Conservation (phyloP, 2,113 vertebrate species). For the Neopipo cinnamomea region DNA sequence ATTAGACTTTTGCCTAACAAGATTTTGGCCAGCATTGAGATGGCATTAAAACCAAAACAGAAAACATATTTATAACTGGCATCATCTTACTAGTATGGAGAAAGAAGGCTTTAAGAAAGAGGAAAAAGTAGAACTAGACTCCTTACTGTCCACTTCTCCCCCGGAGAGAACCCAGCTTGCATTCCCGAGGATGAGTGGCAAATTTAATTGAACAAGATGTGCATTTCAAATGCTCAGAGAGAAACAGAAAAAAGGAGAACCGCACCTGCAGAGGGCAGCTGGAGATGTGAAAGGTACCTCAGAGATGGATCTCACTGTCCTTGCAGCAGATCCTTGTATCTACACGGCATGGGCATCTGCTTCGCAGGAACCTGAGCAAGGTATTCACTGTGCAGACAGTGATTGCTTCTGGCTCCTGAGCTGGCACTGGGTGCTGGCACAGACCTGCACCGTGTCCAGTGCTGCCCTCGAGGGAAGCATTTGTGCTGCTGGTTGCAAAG, state of each 20-base stretch:
- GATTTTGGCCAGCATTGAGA: slow-evolving; percentile 17
- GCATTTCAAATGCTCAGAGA: neutral
- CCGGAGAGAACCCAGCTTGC: neutral
- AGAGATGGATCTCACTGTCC: neutral
- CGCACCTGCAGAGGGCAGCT: neutral
- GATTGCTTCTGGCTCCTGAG: neutral
- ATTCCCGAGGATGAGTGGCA: neutral
- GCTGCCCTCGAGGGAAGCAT: neutral
- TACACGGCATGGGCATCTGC: neutral
- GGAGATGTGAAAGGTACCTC: neutral
- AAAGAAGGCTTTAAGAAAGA: neutral
- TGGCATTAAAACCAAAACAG: neutral
- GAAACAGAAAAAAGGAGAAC: neutral
- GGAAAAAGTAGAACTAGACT: neutral
- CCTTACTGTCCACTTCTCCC: neutral
- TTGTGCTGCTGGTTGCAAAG: neutral
- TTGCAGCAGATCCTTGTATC: neutral
- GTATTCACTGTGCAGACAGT: neutral
- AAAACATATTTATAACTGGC: slow-evolving; percentile 18
- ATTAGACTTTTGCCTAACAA: slow-evolving; percentile 36
- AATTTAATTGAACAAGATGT: neutral
- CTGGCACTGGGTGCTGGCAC: neutral
- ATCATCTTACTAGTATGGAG: neutral
- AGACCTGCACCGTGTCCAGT: rapidly evolving
- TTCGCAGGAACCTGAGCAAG: neutral